phyloP scores from a whole-genome alignment of 2,888 invertebrate genomes.

The Phaedon cochleariae region DNA sequence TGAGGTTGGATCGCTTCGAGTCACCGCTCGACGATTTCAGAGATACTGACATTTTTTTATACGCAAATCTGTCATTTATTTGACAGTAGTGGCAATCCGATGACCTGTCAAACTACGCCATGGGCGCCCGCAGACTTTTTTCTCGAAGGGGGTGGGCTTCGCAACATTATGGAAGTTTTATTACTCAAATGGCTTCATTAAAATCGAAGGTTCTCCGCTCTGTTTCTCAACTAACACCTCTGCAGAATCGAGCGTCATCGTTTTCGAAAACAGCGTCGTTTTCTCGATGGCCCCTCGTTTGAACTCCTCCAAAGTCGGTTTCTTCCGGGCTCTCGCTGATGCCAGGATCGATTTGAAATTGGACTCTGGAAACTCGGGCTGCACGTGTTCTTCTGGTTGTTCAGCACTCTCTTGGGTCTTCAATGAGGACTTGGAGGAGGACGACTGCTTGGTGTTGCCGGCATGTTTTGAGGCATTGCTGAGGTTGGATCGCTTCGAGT shows the following conservation, averaged over 20 bases:
- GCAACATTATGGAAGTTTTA: too few species aligned
- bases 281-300: background rate
- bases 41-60: background rate
- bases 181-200: too few species aligned
- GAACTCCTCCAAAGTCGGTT: background rate
- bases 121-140: too few species aligned
- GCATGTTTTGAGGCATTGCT: background rate
- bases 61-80: background rate
- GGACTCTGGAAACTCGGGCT: background rate
- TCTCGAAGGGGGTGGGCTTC: too few species aligned
- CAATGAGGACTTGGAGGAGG: background rate
- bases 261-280: constrained; percentile 7
- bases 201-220: constrained; percentile 41
- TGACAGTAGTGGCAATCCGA: too few species aligned
- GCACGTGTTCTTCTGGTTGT: background rate
- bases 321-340: background rate
- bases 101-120: too few species aligned
- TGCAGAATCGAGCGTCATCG: constrained; percentile 13
- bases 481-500: background rate
- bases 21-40: background rate
- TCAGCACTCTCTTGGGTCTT: background rate
- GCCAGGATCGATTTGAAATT: background rate
- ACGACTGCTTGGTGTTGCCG: background rate
- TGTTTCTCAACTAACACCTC: constrained; percentile 14
- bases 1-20: background rate